Percentiles rank a stretch among this genome's conserved stretches.
phyloP scores from a whole-genome alignment of 2,113 vertebrate genomes.

The Heterotilapia buettikoferi region DNA sequence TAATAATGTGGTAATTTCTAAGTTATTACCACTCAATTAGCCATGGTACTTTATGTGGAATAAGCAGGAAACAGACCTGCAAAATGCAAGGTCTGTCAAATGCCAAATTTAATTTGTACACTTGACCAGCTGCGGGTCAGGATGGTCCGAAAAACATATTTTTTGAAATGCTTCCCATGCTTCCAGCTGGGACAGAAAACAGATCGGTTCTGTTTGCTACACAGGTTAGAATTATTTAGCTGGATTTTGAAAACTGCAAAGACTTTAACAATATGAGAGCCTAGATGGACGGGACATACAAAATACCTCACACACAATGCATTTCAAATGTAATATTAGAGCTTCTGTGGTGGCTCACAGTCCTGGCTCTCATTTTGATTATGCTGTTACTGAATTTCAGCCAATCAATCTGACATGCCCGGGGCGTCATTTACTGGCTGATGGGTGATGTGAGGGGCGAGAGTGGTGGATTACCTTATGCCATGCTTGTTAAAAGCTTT shows the following conservation, averaged over 20 bases:
- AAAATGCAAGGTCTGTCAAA: not conserved
- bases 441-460: not conserved
- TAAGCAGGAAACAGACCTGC: not conserved
- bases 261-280: not conserved
- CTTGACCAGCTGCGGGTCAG: not conserved
- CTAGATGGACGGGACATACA: not conserved
- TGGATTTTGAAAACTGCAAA: not conserved
- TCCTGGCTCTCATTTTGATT: not conserved
- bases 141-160: fast-evolving
- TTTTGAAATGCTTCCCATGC: fast-evolving
- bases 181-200: not conserved
- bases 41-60: not conserved
- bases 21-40: not conserved
- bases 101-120: not conserved
- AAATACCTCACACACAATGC: not conserved
- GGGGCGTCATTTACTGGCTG: constrained; percentile 14
- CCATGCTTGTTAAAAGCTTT: constrained; percentile 53
- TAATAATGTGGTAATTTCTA: not conserved
- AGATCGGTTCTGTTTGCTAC: fast-evolving
- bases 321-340: not conserved
- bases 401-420: constrained; percentile 20
- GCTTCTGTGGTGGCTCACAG: not conserved
- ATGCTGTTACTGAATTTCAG: constrained; percentile 3
- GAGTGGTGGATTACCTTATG: constrained; percentile 23
- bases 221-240: fast-evolving